Base-by-base conservation (phyloP, 2,888 invertebrate genomes). In the Orthosia gracilis region DNA sequence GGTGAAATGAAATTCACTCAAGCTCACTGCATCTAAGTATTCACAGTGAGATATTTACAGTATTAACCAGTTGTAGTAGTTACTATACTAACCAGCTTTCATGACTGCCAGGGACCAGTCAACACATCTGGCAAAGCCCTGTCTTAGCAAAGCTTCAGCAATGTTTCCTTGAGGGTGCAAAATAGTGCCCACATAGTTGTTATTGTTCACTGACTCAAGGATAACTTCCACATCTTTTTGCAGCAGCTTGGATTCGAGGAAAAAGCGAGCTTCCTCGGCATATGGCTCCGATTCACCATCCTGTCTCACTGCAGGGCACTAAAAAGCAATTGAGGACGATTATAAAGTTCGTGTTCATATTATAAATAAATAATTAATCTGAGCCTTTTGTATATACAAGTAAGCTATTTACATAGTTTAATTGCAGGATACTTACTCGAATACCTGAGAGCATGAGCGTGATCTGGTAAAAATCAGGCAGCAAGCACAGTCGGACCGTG, bases 401-500 rank as follows among this genome's bases (percentile, higher is more conserved):
- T 49, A 23, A 49, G 17, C 2, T n/a, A 18, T 26, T 31, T 54
- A 50, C 7, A 3, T 31, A 31, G 31, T 69, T 31, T 17, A 26
- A 50, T 23, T 49, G 21, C 9, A 61, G 62, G 94, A 73, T 76
- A 94, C 97, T 97, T 93, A 98, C 98, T 90, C 98, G 97, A 85
- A 99, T 99, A 78, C 99, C 99, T 67, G 99, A 98, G 82, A 99
- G 97, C 98, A 99, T 99, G 76, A 99, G 94, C 0, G 99, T 99
- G 75, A 99, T 97, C 90, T 99, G 98, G 87, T 99, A 98, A 94
- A 98, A 99, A 76, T 98, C 98, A 2, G 99, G 99, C 73, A 99
- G 94, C 17, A 99, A 96, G 89, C 99, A 98, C 4, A 98, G 98
- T 83, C 99, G 97, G 18, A 99, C 98, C 1, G 99, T 99, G 50